Evolutionary conservation across 2,113 vertebrate species (phyloP), one percentile per base, ranked within the genome.

Genomic region (Triplophysa tibetana): DNA sequence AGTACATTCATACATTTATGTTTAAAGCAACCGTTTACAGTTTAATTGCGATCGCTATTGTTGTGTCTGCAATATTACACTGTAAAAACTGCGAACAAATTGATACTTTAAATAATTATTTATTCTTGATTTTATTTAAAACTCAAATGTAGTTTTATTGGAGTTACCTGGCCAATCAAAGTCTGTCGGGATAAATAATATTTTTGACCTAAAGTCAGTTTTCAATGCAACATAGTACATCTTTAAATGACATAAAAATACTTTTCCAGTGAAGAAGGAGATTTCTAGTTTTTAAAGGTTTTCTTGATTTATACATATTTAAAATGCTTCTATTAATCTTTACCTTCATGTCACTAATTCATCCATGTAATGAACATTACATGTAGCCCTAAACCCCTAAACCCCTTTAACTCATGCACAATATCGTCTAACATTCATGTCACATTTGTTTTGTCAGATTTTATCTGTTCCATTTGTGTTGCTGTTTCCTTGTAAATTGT

Each of bases 401-500:
- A 11, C 19, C 50, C 21, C 29, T 80, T 50, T 17, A 24, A 26
- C 38, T 16, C 48, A 65, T 23, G 41, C 64, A 63, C 50, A 60
- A 60, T 63, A 13, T 70, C 56, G 64, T 70, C 61, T 24, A 62
- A 63, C n/a, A 14, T 52, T 24, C 8, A n/a, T 77, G 60, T 70
- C 60, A 72, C 76, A 17, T 41, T 23, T 19, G 58, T 66, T 65
- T 58, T 60, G 21, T 80, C 41, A 77, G 24, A 79, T 72, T 19
- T 75, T 54, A 24, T 69, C 60, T 70, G n/a, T 65, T 63, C 19
- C 29, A 43, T 63, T 50, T 24, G 14, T 45, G 13, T 64, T 50
- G 64, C n/a, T 33, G n/a, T 73, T 41, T 61, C 11, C 29, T 60
- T 68, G 41, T 77, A 76, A 64, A 12, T 13, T 68, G 61, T 85